Evolutionary conservation across 2,113 vertebrate species (phyloP).

Genomic region (Diglossa brunneiventris): DNA sequence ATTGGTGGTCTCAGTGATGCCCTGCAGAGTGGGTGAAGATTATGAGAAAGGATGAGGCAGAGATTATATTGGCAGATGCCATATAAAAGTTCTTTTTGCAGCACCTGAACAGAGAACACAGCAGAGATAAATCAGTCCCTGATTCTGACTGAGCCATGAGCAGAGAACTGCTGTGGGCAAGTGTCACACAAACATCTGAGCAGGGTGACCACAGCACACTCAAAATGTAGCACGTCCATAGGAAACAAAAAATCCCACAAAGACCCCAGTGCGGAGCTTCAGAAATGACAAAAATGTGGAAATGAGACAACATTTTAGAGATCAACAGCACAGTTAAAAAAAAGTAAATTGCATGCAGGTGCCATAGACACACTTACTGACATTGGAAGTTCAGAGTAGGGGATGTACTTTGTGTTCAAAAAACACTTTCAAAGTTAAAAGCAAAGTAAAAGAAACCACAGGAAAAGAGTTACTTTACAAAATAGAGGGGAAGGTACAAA

Average conservation of each 20-base stretch:
- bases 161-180: neutral
- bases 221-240: neutral
- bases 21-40: neutral
- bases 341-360: neutral
- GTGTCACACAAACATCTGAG: neutral
- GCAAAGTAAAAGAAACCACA: neutral
- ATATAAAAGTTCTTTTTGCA: neutral
- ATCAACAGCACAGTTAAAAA: neutral
- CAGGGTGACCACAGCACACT: neutral
- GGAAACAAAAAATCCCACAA: neutral
- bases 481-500: neutral
- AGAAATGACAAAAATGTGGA: neutral
- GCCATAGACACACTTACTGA: neutral
- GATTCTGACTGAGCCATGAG: neutral
- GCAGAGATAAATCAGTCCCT: neutral
- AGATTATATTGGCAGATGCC: neutral
- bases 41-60: neutral
- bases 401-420: neutral
- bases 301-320: neutral
- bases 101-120: neutral
- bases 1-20: neutral
- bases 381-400: neutral
- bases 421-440: neutral
- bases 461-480: neutral
- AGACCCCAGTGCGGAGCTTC: neutral